phyloP scores from a whole-genome alignment of 2,797 vertebrate species.

The Cichlasoma orientale region DNA sequence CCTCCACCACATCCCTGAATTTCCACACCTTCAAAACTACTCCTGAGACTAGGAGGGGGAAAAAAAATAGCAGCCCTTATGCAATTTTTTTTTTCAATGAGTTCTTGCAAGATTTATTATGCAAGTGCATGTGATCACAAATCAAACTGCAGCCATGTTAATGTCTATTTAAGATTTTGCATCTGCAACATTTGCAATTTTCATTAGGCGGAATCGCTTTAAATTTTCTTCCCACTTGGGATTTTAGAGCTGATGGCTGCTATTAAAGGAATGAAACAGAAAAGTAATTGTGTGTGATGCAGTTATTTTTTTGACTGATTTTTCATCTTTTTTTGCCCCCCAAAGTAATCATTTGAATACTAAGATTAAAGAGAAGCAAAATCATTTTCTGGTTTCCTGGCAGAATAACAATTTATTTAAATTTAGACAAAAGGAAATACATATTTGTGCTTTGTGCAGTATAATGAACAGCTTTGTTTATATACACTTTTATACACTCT shows the following conservation, averaged over 20 bases:
- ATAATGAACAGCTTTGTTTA: slow-evolving; percentile 77
- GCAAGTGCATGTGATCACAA: not conserved
- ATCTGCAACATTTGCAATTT: slow-evolving; percentile 29
- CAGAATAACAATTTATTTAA: slow-evolving; percentile 85
- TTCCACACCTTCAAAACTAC: slow-evolving; percentile 46
- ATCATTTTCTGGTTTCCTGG: slow-evolving; percentile 66
- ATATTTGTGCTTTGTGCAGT: slow-evolving; percentile 84
- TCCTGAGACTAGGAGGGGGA: slow-evolving; percentile 20
- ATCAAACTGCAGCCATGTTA: not conserved
- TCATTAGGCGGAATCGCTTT: slow-evolving; percentile 29
- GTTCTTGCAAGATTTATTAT: not conserved
- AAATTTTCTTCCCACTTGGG: slow-evolving; percentile 33
- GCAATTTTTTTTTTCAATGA: slow-evolving; percentile 16
- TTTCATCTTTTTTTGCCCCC: not conserved
- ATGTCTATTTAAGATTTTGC: slow-evolving; percentile 17
- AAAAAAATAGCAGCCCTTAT: slow-evolving; percentile 48
- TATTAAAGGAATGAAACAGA: slow-evolving; percentile 53
- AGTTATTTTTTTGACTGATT: slow-evolving; percentile 38
- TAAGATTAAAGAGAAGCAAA: slow-evolving; percentile 44
- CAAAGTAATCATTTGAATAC: slow-evolving; percentile 19
- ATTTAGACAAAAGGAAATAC: slow-evolving; percentile 83
- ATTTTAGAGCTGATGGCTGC: slow-evolving; percentile 41
- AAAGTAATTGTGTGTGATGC: slow-evolving; percentile 53
- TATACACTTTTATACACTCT: slow-evolving; percentile 81
- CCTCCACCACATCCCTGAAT: slow-evolving; percentile 23